Conservation (phyloP, 2,797 vertebrate genomes). For the Sitta carolinensis region DNA sequence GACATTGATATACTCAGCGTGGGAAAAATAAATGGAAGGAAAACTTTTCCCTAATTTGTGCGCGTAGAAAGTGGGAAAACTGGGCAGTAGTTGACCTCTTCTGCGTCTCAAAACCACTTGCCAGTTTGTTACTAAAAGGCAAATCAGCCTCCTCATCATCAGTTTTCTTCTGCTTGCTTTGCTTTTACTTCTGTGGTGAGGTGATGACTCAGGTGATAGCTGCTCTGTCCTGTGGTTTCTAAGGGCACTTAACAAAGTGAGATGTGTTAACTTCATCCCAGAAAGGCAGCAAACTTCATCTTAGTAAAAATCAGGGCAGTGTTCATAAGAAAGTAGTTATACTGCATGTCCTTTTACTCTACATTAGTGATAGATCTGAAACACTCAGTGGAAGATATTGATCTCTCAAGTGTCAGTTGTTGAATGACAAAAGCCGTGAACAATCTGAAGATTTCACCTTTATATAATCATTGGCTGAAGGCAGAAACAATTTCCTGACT, state of each 20-base stretch:
- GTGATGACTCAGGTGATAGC: background rate
- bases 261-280: background rate
- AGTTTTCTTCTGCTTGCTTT: background rate
- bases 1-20: background rate
- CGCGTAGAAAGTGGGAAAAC: background rate
- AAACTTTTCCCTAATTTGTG: background rate
- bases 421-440: background rate
- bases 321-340: background rate
- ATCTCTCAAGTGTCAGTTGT: background rate
- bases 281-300: background rate
- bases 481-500: background rate
- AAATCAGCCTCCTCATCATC: background rate
- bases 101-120: background rate
- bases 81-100: background rate
- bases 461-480: background rate
- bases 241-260: background rate
- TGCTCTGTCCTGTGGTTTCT: background rate
- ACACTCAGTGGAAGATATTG: background rate
- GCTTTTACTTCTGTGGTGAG: background rate
- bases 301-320: background rate
- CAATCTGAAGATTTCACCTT: background rate
- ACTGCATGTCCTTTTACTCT: background rate
- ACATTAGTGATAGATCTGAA: background rate
- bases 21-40: background rate
- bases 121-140: background rate